phyloP scores from a whole-genome alignment of 2,113 vertebrate species.

The Misgurnus mizolepis region DNA sequence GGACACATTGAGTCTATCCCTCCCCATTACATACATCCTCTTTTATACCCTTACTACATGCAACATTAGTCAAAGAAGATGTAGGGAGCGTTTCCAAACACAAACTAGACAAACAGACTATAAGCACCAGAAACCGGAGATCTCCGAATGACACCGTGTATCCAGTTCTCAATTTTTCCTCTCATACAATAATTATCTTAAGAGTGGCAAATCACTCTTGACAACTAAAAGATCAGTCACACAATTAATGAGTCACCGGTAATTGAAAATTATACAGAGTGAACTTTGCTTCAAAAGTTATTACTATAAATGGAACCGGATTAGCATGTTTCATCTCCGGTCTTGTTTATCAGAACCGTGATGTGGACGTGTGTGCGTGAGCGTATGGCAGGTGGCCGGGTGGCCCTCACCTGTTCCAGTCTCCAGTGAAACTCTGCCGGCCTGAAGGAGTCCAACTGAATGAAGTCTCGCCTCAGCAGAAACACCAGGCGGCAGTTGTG shows the following conservation, averaged over 20 bases:
- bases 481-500: constrained; percentile 97
- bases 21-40: neutral
- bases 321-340: neutral
- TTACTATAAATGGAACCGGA: constrained; percentile 21
- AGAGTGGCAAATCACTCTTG: neutral
- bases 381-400: neutral
- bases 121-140: neutral
- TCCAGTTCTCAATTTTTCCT: constrained; percentile 25
- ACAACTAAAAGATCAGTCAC: constrained; percentile 33
- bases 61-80: neutral
- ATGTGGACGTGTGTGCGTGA: neutral
- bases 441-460: constrained; percentile 90
- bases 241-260: constrained; percentile 33
- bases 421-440: constrained; percentile 98
- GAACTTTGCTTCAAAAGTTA: constrained; percentile 23
- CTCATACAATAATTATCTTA: constrained; percentile 35
- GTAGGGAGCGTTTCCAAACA: constrained; percentile 2
- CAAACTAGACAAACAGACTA: constrained; percentile 6
- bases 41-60: neutral
- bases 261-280: constrained; percentile 42
- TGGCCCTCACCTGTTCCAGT: constrained; percentile 87
- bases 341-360: constrained; percentile 15
- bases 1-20: neutral
- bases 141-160: neutral
- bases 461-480: constrained; percentile 90